Evolutionary conservation across 2,888 invertebrate species (phyloP), one percentile per base, ranked within the genome.

Genomic region (Tortricodes alternella): DNA sequence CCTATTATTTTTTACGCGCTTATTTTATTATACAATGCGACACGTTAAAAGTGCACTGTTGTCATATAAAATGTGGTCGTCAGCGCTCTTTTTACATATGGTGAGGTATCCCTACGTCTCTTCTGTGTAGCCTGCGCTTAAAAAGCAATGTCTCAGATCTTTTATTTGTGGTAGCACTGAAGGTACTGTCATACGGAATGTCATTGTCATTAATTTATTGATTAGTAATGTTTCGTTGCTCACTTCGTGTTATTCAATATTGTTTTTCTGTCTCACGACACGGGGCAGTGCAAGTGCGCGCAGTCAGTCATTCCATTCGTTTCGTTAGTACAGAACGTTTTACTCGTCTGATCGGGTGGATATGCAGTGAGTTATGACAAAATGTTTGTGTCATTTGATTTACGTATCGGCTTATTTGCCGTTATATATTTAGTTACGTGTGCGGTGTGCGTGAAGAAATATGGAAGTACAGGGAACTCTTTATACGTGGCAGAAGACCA

Each of bases 321-420:
- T 27, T 21, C 2, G 21, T 29, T 39, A 57, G 57, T 52, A 53
- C 48, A 58, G 49, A 55, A 58, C 41, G 38, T 43, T 27, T 44
- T 56, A 44, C 49, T 34, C 29, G 16, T 46, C 46, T 4, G 53
- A 35, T 23, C 48, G 41, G 50, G 27, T 53, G 46, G 53, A 53
- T 48, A 48, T 60, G 57, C 64, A 66, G 58, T 57, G 87, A 85
- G 86, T 89, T 85, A 85, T 79, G 66, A 76, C 84, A 90, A 88
- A 88, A 90, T 90, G 90, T 80, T 84, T 72, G 75, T 83, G 71
- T 67, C 70, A 70, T 75, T 83, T 75, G 76, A 78, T 75, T 79
- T 76, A 76, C 70, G 72, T 71, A 68, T 83, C 64, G 69, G 70
- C 74, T 73, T 81, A 62, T 63, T 84, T 67, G 64, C 73, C 65